Conservation (phyloP, 2,888 invertebrate genomes). For the Acleris cristana region DNA sequence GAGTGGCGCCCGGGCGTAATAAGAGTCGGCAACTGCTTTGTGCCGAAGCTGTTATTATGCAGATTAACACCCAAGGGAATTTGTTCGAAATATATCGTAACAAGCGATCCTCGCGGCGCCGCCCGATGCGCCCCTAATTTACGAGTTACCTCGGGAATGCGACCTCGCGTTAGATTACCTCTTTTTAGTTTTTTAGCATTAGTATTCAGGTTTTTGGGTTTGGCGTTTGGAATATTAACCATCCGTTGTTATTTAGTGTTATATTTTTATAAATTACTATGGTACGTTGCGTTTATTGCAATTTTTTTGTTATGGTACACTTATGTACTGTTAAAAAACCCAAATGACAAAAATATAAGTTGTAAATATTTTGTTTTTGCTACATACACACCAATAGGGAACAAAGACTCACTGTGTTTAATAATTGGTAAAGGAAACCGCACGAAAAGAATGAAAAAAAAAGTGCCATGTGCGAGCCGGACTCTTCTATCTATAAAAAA, state of each 20-base stretch:
- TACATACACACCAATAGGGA: too few relatives aligned
- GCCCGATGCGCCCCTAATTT: conserved; percentile 76
- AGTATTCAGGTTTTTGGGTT: conserved; percentile 20
- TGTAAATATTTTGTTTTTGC: too few relatives aligned
- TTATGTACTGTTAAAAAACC: too few relatives aligned
- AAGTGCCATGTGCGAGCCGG: too few relatives aligned
- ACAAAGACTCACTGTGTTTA: too few relatives aligned
- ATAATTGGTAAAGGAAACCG: too few relatives aligned
- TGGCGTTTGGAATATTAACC: conserved; percentile 20
- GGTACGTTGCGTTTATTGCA: too few relatives aligned
- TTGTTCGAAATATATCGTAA: conserved; percentile 82
- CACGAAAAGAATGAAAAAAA: too few relatives aligned
- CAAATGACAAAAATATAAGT: too few relatives aligned
- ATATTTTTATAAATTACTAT: too few relatives aligned
- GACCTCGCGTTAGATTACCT: conserved; percentile 71
- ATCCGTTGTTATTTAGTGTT: conserved; percentile 15
- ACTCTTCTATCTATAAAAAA: too few relatives aligned
- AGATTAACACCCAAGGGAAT: conserved; percentile 84
- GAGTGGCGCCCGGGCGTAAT: conserved; percentile 81
- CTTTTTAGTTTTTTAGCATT: conserved; percentile 44
- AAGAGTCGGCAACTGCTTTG: conserved; percentile 80
- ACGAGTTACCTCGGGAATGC: conserved; percentile 77
- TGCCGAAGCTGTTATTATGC: conserved; percentile 82
- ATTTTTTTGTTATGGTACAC: too few relatives aligned
- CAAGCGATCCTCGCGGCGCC: conserved; percentile 81